Percentiles rank a stretch among this genome's conserved stretches.
phyloP scores from a whole-genome alignment of 1,140 invertebrate genomes.

The Luehdorfia chinensis region DNA sequence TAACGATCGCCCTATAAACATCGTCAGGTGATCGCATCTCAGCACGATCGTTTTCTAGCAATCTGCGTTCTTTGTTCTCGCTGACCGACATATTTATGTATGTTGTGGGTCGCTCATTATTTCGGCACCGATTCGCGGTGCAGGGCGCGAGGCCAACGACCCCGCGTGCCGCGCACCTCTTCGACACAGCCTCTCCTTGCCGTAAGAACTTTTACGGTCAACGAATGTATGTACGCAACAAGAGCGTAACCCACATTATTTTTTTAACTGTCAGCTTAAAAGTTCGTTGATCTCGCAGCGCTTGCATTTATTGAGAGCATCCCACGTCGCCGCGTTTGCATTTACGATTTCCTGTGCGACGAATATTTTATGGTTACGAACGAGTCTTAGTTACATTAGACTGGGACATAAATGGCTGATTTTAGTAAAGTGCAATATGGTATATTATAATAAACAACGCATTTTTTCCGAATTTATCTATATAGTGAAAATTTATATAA shows the following conservation, averaged over 20 bases:
- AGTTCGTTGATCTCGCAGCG: conserved; percentile 63
- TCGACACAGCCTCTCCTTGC: conserved; percentile 41
- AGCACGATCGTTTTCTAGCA: conserved; percentile 18
- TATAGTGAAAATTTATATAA: too few species aligned
- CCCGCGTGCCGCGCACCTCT: conserved; percentile 49
- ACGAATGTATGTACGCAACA: conserved; percentile 68
- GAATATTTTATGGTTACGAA: conserved; percentile 21
- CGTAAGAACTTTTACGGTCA: conserved; percentile 70
- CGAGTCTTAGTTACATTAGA: conserved; percentile 26
- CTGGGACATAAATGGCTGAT: too few species aligned
- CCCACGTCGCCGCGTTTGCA: conserved; percentile 44
- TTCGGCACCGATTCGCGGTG: conserved; percentile 62
- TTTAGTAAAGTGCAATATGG: too few species aligned
- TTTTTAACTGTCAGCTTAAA: conserved; percentile 73
- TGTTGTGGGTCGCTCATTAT: conserved; percentile 70
- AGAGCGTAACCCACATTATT: conserved; percentile 75
- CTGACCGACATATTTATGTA: conserved; percentile 62
- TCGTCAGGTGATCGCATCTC: neutral
- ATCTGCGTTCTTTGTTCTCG: conserved; percentile 56
- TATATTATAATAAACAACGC: too few species aligned
- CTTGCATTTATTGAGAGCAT: conserved; percentile 66
- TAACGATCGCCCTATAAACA: conserved; percentile 7
- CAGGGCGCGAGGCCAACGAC: conserved; percentile 59
- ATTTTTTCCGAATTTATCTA: too few species aligned
- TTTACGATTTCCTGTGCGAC: conserved; percentile 54